Base-by-base conservation (phyloP, 2,888 invertebrate genomes). In the Capitulum mitella region DNA sequence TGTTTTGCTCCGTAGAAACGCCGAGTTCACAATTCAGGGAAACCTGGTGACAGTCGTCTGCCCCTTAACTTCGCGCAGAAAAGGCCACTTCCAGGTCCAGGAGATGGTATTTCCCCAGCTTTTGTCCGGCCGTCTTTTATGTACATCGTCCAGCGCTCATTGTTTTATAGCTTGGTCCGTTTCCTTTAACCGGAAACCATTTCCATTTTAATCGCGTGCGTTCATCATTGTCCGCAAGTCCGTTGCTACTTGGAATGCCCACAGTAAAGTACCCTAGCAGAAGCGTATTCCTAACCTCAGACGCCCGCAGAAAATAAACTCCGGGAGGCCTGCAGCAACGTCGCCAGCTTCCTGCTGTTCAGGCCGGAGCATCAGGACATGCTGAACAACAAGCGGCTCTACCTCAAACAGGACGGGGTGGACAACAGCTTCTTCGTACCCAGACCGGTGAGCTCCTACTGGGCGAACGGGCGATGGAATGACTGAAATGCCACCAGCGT, bases 321-420 rank as follows among this genome's bases (percentile, higher is more conserved):
- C 3, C 70, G 3, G 0, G 70, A 40, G 70, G 70, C 70, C 8
- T 70, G 70, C 40, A 70, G 70, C 26, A 70, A 40, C 37, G 70
- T 70, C 40, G 70, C 37, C 37, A 70, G 26, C 70, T 70, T 40
- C 70, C 70, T 70, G 40, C 40, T 70, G 70, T 70, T 70, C 37
- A 37, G 26, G 40, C 70, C 70, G 1, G 3, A 40, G 22, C 40
- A 70, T 26, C 10, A 22, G 26, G 70, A 70, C 70, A 70, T 70
- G 40, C 3, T 70, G 22, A 22, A 26, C 22, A 70, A 70, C 40
- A 70, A 70, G 40, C 70, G 26, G 40, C 70, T 70, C 29, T 70
- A 70, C 70, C 40, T 70, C 1, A 26, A 70, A 10, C 5, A 70
- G 34, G 70, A 70, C 19, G 70, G 1, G 1, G 70, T 70, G 22